A percentile compares a stretch with the other conserved stretches of the same genome.
These are phyloP conservation scores for Cephalopholis sonnerati DNA, from an alignment of 2,113 vertebrate genomes.

Conservation along the genomic window DNA sequence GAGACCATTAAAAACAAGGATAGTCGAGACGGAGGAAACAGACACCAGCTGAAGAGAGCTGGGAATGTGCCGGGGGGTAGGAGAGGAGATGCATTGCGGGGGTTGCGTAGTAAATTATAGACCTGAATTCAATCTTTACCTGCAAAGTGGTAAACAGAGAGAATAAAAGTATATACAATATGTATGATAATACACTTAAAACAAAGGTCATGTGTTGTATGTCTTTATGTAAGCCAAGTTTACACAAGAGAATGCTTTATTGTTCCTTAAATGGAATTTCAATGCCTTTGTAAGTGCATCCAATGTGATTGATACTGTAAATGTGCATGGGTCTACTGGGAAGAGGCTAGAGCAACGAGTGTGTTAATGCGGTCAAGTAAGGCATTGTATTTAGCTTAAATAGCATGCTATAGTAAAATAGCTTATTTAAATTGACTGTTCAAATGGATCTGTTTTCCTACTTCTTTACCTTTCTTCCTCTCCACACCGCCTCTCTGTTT, in stretches of 20 bases:
- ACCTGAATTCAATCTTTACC: constrained; percentile 11
- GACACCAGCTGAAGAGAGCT: constrained; percentile 22
- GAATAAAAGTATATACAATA: not conserved
- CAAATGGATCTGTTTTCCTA: constrained; percentile 41
- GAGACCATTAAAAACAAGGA: constrained; percentile 68
- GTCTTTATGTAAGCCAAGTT: constrained; percentile 17
- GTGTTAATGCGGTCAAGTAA: constrained; percentile 19
- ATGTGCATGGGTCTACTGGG: constrained; percentile 8
- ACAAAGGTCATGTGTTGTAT: not conserved
- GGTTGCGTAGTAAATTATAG: constrained; percentile 22
- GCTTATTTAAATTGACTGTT: not conserved
- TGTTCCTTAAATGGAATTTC: not conserved
- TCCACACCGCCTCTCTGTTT: constrained; percentile 14
- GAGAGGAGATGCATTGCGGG: constrained; percentile 1
- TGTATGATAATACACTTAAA: constrained; percentile 11
- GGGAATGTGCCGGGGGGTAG: constrained; percentile 22
- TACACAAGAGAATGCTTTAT: constrained; percentile 18
- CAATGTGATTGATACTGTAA: constrained; percentile 18
- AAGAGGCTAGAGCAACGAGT: not conserved
- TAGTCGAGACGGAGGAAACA: constrained; percentile 43
- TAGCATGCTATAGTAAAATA: not conserved
- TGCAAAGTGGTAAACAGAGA: not conserved
- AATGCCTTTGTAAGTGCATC: not conserved
- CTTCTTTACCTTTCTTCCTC: constrained; percentile 17
- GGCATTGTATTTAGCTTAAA: constrained; percentile 11